Evolutionary conservation across 2,113 vertebrate species (phyloP), one percentile per base, ranked within the genome.

Genomic region (Periophthalmus modestus): DNA sequence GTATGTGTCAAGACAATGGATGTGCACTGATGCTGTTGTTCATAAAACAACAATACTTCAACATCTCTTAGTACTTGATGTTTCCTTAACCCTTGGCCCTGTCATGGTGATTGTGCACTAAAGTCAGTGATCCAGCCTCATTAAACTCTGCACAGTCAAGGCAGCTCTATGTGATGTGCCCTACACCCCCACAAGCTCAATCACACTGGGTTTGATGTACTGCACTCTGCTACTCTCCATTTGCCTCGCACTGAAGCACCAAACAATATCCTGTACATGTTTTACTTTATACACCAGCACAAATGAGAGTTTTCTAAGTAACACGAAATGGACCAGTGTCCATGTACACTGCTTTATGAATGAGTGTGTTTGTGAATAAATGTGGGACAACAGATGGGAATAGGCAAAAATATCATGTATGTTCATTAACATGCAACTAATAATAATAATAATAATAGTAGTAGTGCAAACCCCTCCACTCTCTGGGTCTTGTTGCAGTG

Each of bases 1-100:
- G 50, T 28, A 50, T 65, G 62, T 61, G 76, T 63, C 63, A 24
- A 52, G 21, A 71, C 47, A 77, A 73, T 77, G 46, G 71, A 81
- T 75, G 78, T 55, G 13, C 23, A 46, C 21, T 74, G 72, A 75
- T 86, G 71, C 75, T 36, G 48, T 7, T 79, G 71, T 78, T 85
- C 76, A 78, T 84, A 66, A 86, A 86, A 81, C 66, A 72, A 39
- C 65, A 57, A 80, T 83, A 74, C 24, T 66, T 82, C 50, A 55
- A 61, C 71, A 57, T 43, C 75, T 62, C 23, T 71, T 15, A 50
- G 47, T 13, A 62, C 36, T 33, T 48, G 13, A 58, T 52, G 52
- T 47, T 39, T 23, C 77, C 24, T 61, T 15, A 65, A 52, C 78
- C 43, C 19, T 54, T 62, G 39, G 61, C 66, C 61, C 33, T 68